A percentile compares a stretch with the other conserved stretches of the same genome.
Evolutionary conservation across 37 sponge, comb jelly and placozoan species (phyloP).

Genomic region (Agelas oroides): DNA sequence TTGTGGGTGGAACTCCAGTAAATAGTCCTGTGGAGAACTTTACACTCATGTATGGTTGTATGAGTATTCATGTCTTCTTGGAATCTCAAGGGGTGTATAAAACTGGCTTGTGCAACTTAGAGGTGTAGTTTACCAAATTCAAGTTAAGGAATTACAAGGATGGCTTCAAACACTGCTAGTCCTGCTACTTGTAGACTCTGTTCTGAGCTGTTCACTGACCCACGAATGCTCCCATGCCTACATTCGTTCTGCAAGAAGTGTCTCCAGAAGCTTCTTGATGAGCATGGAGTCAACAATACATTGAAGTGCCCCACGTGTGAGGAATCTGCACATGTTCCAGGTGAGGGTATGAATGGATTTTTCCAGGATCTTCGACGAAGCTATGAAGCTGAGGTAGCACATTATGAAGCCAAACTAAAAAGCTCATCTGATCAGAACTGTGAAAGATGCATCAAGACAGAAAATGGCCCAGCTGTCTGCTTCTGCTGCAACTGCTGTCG

Average conservation of each 20-base stretch:
- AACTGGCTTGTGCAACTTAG: no score
- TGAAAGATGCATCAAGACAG: constrained; percentile 15
- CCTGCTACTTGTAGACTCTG: constrained; percentile 11
- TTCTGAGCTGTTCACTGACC: constrained; percentile 40
- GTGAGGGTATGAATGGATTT: background rate
- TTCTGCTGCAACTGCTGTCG: constrained; percentile 53
- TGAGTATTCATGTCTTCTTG: no score
- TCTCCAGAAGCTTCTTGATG: constrained; percentile 9
- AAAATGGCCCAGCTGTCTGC: constrained; percentile 12
- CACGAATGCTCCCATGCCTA: constrained; percentile 56
- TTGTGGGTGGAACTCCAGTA: no score
- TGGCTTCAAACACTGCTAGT: background rate
- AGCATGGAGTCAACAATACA: background rate
- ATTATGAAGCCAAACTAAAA: constrained; percentile 21
- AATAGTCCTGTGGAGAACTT: no score
- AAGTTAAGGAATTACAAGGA: background rate
- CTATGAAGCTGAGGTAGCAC: constrained; percentile 39
- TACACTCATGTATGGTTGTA: no score
- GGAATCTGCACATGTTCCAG: background rate
- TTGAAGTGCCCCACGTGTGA: constrained; percentile 47
- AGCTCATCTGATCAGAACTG: background rate
- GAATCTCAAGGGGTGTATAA: no score
- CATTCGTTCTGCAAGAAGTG: constrained; percentile 64
- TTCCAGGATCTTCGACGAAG: constrained; percentile 22
- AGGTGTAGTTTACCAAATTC: no score